Percentiles rank a stretch among this genome's conserved stretches.
phyloP scores from a whole-genome alignment of 2,797 vertebrate species.

The Buphagus erythrorhynchus region DNA sequence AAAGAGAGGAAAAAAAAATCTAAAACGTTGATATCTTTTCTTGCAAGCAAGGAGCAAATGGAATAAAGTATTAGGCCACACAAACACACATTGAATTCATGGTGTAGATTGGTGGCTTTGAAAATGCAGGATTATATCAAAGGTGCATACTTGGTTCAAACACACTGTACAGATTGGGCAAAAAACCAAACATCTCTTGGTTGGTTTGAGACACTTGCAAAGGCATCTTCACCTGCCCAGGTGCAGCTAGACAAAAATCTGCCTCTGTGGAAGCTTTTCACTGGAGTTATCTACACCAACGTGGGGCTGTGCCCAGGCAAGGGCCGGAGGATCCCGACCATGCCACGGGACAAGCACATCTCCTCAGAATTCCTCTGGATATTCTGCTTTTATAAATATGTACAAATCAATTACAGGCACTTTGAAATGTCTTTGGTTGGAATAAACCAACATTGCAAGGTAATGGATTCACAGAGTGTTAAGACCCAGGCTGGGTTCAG shows the following conservation, averaged over 20 bases:
- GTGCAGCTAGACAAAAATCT: constrained; percentile 23
- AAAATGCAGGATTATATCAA: constrained; percentile 71
- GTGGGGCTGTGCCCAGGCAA: constrained; percentile 39
- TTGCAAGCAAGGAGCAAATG: constrained; percentile 76
- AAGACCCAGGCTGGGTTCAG: constrained; percentile 87
- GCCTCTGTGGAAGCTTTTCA: neutral
- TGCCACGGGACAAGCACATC: constrained; percentile 68
- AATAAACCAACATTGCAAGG: constrained; percentile 96
- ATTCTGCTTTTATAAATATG: constrained; percentile 87
- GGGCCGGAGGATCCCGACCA: neutral
- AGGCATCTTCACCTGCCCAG: constrained; percentile 41
- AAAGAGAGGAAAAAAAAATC: neutral
- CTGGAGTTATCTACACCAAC: constrained; percentile 61
- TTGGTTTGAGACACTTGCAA: constrained; percentile 43
- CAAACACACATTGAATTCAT: constrained; percentile 58
- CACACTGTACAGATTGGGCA: constrained; percentile 56
- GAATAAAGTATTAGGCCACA: constrained; percentile 70
- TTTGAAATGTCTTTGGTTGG: constrained; percentile 99
- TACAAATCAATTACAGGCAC: constrained; percentile 99
- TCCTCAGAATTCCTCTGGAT: constrained; percentile 76
- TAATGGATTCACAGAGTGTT: constrained; percentile 89
- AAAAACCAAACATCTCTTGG: constrained; percentile 41
- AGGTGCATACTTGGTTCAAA: constrained; percentile 69
- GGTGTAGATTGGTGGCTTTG: constrained; percentile 66
- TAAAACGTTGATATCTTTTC: constrained; percentile 66